Evolutionary conservation across 2,888 invertebrate species (phyloP), one percentile per base, ranked within the genome.

Genomic region (Yponomeuta evonymella): DNA sequence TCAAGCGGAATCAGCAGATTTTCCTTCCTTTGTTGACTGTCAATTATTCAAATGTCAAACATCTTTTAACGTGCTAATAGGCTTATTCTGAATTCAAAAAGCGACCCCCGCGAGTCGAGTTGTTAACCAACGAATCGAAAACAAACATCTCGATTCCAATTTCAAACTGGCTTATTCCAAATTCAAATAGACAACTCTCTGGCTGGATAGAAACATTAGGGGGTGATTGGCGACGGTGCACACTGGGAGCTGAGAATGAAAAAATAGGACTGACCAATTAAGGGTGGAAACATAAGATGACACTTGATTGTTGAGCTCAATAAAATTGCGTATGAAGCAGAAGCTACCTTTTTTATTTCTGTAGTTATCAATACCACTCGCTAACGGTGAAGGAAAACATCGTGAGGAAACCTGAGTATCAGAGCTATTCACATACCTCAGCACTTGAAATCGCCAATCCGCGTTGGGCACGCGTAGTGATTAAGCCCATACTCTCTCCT

Each of bases 111-210:
- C 78, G 81, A 82, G 83, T 83, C 83, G 79, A 85, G 85, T 85
- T 15, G 51, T 78, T 77, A 84, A 83, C 83, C 85, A 81, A 79
- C 79, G 81, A 85, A 81, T 83, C 84, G 83, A 83, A 85, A 85
- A 87, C 85, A 88, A 87, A 87, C 85, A 88, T 86, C 86, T 84
- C 84, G 82, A 86, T 86, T 87, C 83, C 81, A 87, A 85, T 86
- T 87, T 84, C 81, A 82, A 87, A 80, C 83, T 76, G 83, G 88
- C 86, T 83, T 84, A 87, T 88, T 88, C 82, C 76, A 83, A 87
- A 89, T 85, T 85, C 84, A 83, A 89, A 89, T 87, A 86, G 86
- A 86, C 87, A 86, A 84, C 83, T 77, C 79, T 78, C 79, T 78
- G 80, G 78, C 79, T 83, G 81, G 78, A 81, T 83, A 81, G 83